These are phyloP conservation scores for Tyrannus savana DNA, from an alignment of 2,113 vertebrate species.

Conservation along the genomic window DNA sequence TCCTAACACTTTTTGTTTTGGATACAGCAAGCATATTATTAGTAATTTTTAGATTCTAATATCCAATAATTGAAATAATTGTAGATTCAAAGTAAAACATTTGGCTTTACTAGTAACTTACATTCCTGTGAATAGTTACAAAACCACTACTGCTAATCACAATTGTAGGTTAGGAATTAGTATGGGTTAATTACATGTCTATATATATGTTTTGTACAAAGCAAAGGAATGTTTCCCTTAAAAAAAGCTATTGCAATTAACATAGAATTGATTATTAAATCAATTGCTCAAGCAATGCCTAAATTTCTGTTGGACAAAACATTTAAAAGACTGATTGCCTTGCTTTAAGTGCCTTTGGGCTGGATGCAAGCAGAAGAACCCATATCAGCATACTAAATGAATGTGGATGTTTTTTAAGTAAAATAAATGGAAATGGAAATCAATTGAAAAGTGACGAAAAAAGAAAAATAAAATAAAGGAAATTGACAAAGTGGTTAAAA, in stretches of 20 bases:
- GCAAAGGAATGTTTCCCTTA: not conserved
- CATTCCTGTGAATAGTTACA: not conserved
- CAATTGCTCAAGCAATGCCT: not conserved
- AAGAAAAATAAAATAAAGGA: not conserved
- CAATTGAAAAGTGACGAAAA: not conserved
- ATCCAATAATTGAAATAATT: not conserved
- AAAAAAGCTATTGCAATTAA: not conserved
- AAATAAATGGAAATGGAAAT: not conserved
- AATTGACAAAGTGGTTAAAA: constrained; percentile 33
- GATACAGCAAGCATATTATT: not conserved
- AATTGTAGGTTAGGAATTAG: not conserved
- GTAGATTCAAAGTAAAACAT: not conserved
- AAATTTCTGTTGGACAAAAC: not conserved
- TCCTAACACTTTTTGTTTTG: not conserved
- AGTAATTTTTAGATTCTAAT: not conserved
- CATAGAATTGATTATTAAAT: not conserved
- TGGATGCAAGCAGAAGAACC: not conserved
- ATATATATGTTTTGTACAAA: not conserved
- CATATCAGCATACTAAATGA: not conserved
- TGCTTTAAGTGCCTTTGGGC: not conserved
- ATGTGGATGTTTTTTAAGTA: rapidly evolving
- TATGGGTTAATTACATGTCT: not conserved
- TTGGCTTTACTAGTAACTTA: not conserved
- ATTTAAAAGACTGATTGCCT: not conserved
- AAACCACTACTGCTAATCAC: not conserved